Conservation (phyloP, 2,797 vertebrate species). For the Kryptopterus vitreolus region DNA sequence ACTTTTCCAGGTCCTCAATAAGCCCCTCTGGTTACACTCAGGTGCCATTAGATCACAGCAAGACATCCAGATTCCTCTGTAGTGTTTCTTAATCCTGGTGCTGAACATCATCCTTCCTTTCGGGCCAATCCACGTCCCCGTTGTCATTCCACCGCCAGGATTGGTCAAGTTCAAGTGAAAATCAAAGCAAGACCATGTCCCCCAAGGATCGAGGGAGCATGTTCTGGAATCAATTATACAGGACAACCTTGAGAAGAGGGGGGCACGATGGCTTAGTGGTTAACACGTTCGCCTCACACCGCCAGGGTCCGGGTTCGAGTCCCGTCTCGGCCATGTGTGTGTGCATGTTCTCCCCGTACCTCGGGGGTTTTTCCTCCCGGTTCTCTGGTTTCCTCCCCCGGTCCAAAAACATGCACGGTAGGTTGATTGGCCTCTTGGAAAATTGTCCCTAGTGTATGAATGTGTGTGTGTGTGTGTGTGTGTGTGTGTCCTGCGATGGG, state of each 20-base stretch:
- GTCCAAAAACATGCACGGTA: no score
- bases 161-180: neutral
- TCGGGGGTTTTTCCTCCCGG: no score
- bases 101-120: neutral
- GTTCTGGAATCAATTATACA: neutral
- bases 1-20: neutral
- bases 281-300: no score
- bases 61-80: neutral
- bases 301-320: no score
- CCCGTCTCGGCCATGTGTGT: no score
- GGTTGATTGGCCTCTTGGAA: no score
- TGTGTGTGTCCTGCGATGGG: no score
- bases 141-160: neutral
- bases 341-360: no score
- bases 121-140: neutral
- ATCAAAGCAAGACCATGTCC: neutral
- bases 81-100: neutral
- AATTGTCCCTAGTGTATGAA: no score
- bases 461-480: no score
- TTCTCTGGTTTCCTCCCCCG: no score
- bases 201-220: neutral
- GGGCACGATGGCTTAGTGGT: no score
- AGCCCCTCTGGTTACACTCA: neutral
- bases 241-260: neutral
- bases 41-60: neutral